These are phyloP conservation scores for Cheirogaleus major DNA, from an alignment of 2,797 vertebrate species.

Conservation along the genomic window DNA sequence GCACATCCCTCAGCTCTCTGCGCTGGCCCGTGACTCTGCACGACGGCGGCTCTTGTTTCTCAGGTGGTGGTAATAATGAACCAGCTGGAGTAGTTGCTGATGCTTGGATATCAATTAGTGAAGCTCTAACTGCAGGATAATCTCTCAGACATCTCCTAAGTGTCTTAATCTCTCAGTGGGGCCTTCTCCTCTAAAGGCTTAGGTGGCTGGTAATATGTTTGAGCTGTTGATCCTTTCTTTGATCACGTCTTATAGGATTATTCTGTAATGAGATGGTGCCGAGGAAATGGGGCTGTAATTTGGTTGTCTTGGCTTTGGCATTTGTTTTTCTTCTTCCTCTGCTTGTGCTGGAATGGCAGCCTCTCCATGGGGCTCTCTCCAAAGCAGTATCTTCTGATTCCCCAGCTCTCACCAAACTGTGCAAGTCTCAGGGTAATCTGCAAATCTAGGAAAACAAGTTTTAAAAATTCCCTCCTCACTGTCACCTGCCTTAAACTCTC, in stretches of 20 bases:
- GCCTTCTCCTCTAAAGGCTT: conserved; percentile 41
- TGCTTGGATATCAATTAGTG: conserved; percentile 28
- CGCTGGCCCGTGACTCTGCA: not conserved
- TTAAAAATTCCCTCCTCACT: not conserved
- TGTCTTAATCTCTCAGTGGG: conserved; percentile 48
- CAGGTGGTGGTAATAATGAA: not conserved
- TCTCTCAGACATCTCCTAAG: not conserved
- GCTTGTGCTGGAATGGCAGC: not conserved
- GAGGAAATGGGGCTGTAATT: not conserved
- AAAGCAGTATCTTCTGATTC: not conserved
- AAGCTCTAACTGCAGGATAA: conserved; percentile 12
- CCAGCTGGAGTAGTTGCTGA: not conserved
- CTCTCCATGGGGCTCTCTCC: not conserved
- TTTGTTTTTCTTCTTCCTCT: not conserved
- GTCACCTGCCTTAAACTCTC: not conserved
- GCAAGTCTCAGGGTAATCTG: not conserved
- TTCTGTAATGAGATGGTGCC: not conserved
- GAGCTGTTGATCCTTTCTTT: conserved; percentile 62
- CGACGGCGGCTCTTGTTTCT: not conserved
- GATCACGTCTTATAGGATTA: conserved; percentile 51
- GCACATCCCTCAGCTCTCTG: not conserved
- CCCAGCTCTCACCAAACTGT: not conserved
- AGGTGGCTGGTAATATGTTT: conserved; percentile 33
- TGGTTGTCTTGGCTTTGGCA: not conserved
- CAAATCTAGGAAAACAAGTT: not conserved